Evolutionary conservation across 1,140 invertebrate species (phyloP), one percentile per base, ranked within the genome.

Genomic region (Polyergus mexicanus): DNA sequence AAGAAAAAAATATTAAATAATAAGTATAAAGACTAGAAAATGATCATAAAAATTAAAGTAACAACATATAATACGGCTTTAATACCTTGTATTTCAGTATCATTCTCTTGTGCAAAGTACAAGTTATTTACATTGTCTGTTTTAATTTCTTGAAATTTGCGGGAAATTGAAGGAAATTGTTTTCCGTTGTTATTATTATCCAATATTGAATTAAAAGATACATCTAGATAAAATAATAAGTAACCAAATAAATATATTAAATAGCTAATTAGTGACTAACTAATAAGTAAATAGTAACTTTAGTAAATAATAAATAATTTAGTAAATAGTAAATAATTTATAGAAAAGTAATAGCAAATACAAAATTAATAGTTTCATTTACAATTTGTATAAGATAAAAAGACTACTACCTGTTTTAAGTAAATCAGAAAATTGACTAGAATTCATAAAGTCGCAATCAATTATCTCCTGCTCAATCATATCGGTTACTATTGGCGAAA

Each of bases 121-220:
- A 25, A 58, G 25, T 28, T 28, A 19, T 63, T 63, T 19, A 63
- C 22, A 63, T 63, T 32, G 60, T 32, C 3, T 62, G 28, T 62
- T 32, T 28, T 11, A 63, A 32, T 32, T 63, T 32, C 13, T 63
- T 32, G 8, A 16, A 32, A 16, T 63, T 35, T 35, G 13, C 28
- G 16, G 5, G 25, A 63, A 63, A 13, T 63, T 63, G 60, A 63
- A 63, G 60, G 4, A 16, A 19, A 32, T 13, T 63, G 28, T 32
- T 32, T 63, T 63, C 35, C 13, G 25, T 28, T 28, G 28, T 4
- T 11, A 58, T 58, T 63, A 32, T 32, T 63, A 63, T 63, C 28
- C 6, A 63, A 19, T 32, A 63, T 32, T 32, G 25, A 63, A 63
- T 63, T 63, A 32, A 32, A 63, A 63, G 28, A 63, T 63, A 63